These are phyloP conservation scores for Canis aureus DNA, from an alignment of 2,113 vertebrate genomes.

Conservation along the genomic window DNA sequence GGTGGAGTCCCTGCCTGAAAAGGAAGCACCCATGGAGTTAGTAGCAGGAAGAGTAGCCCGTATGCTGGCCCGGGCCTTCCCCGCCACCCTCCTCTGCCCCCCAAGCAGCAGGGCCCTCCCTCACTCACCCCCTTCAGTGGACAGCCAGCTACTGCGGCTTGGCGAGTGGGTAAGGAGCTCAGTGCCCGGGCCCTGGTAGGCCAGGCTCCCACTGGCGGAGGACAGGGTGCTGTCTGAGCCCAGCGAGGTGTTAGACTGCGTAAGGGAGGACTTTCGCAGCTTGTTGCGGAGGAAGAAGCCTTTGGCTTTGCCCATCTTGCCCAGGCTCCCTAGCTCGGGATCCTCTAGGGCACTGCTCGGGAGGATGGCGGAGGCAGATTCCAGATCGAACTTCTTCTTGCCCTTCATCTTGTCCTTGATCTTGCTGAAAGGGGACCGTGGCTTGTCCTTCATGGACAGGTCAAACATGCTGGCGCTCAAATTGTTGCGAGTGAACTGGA, in stretches of 20 bases:
- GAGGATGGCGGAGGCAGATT: constrained; percentile 92
- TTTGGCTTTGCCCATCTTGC: constrained; percentile 91
- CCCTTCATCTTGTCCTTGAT: constrained; percentile 96
- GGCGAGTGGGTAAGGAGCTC: constrained; percentile 88
- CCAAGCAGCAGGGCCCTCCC: rapidly evolving
- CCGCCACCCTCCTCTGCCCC: background rate
- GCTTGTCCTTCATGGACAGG: constrained; percentile 96
- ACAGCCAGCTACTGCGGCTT: constrained; percentile 94
- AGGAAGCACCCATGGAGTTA: background rate
- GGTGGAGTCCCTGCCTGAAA: constrained; percentile 82
- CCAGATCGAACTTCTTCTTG: constrained; percentile 91
- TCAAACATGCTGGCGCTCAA: constrained; percentile 99
- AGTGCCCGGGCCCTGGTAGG: constrained; percentile 89
- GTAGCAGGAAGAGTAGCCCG: rapidly evolving
- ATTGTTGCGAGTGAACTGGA: constrained; percentile 95
- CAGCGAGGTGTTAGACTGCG: constrained; percentile 95
- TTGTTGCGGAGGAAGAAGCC: constrained; percentile 95
- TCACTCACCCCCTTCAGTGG: constrained; percentile 91
- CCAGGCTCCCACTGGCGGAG: constrained; percentile 93
- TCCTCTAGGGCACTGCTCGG: constrained; percentile 92
- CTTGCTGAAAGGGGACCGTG: constrained; percentile 93
- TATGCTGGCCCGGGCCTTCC: rapidly evolving
- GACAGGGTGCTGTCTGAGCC: constrained; percentile 97
- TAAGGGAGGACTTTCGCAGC: constrained; percentile 94
- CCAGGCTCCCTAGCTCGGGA: constrained; percentile 90